These are phyloP conservation scores for Athalia circularis DNA, from an alignment of 2,888 invertebrate genomes.

Conservation along the genomic window DNA sequence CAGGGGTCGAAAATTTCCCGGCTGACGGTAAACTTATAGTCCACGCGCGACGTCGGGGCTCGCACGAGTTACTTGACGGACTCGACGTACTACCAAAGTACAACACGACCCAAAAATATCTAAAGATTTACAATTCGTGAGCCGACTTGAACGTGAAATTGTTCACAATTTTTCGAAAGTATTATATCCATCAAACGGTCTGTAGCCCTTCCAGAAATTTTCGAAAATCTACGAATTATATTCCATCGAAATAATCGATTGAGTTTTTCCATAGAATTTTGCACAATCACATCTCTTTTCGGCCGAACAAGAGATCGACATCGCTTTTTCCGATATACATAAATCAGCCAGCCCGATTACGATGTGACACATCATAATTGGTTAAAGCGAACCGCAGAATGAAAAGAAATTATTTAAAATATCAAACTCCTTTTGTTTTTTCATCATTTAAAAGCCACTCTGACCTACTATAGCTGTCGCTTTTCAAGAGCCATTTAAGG, in stretches of 20 bases:
- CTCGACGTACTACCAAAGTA: constrained; percentile 58
- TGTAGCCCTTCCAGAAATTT: too few species aligned
- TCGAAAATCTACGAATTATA: too few species aligned
- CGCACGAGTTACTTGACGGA: constrained; percentile 68
- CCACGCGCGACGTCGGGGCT: constrained; percentile 59
- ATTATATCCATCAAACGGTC: too few species aligned
- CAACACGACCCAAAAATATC: constrained; percentile 23
- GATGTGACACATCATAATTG: constrained; percentile 19
- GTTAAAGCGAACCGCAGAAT: not conserved
- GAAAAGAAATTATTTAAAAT: not conserved
- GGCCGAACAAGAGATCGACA: not conserved
- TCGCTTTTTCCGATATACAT: not conserved
- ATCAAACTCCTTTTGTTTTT: not conserved
- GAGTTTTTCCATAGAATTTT: too few species aligned
- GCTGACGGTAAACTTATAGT: constrained; percentile 66
- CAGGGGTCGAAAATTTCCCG: constrained; percentile 66
- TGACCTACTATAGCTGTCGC: too few species aligned
- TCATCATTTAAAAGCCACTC: too few species aligned
- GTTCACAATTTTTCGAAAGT: too few species aligned
- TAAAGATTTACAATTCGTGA: not conserved
- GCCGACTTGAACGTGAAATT: too few species aligned
- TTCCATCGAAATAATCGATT: too few species aligned
- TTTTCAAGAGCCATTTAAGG: too few species aligned
- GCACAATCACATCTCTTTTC: not conserved
- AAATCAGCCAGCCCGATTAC: constrained; percentile 26